phyloP scores from a whole-genome alignment of 2,113 vertebrate genomes.

The Tringa solitaria region DNA sequence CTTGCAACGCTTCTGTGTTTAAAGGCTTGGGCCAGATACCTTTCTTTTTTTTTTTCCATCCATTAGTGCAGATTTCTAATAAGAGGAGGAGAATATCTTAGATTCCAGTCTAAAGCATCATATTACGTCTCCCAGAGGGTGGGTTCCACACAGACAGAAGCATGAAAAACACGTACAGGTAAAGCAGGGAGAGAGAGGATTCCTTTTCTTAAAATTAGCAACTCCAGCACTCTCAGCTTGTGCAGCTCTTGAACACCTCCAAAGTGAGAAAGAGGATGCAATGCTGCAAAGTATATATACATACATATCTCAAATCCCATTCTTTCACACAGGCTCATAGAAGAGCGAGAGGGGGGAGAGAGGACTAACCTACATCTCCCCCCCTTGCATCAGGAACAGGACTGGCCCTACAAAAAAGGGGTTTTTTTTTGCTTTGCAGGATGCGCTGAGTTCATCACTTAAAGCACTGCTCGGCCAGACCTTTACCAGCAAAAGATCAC shows the following conservation, averaged over 20 bases:
- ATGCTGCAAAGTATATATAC: background rate
- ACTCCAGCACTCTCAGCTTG: background rate
- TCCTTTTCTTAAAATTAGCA: background rate
- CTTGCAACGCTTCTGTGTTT: background rate
- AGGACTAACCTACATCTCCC: background rate
- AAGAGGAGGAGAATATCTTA: background rate
- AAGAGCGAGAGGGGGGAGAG: background rate
- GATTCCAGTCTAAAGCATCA: background rate
- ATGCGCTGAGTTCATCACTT: background rate
- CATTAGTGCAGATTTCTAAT: background rate
- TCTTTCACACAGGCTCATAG: background rate
- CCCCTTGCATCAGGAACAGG: background rate
- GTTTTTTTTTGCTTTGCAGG: background rate
- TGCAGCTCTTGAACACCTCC: background rate
- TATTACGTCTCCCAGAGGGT: background rate
- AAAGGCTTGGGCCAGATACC: background rate
- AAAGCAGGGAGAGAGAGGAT: background rate
- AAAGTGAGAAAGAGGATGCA: background rate
- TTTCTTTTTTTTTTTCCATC: background rate
- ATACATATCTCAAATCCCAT: background rate
- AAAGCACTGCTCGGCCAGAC: background rate
- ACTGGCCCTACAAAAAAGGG: background rate
- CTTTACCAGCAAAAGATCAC: background rate
- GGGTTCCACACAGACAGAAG: background rate
- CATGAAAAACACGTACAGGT: background rate